A percentile compares a stretch with the other conserved stretches of the same genome.
Evolutionary conservation across 1,140 invertebrate species (phyloP).

Genomic region (Aradophagus sp.): DNA sequence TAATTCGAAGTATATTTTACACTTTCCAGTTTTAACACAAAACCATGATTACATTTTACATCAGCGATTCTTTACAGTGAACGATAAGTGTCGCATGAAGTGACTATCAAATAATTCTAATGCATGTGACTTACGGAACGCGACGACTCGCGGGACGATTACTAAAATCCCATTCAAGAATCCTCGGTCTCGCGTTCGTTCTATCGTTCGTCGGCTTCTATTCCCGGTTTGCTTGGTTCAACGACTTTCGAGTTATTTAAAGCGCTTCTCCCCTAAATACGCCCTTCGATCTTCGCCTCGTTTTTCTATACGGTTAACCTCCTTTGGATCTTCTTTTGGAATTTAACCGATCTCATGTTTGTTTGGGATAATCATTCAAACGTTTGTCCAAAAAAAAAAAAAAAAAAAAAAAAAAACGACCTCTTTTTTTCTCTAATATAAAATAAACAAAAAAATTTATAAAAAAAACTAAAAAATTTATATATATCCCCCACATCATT

Average conservation of each 20-base stretch:
- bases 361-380: constrained; percentile 21
- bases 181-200: constrained; percentile 10
- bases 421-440: background rate
- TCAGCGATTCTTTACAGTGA: too few species aligned
- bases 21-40: too few species aligned
- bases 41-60: too few species aligned
- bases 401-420: background rate
- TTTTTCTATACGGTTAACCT: constrained; percentile 47
- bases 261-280: constrained; percentile 53
- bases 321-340: constrained; percentile 23
- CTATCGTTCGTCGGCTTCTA: constrained; percentile 35
- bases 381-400: too few species aligned
- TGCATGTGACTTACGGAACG: too few species aligned
- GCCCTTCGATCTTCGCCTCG: constrained; percentile 40
- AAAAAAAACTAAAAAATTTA: too few species aligned
- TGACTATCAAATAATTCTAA: too few species aligned
- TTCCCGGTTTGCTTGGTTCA: constrained; percentile 55
- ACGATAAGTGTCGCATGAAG: too few species aligned
- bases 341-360: constrained; percentile 15
- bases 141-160: constrained; percentile 40
- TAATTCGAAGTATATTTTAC: too few species aligned
- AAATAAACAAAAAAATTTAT: too few species aligned
- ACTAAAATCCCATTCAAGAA: constrained; percentile 49
- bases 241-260: constrained; percentile 64
- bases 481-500: too few species aligned